phyloP scores from a whole-genome alignment of 37 sponge, comb jelly and placozoan genomes.

The Crambe crambe region DNA sequence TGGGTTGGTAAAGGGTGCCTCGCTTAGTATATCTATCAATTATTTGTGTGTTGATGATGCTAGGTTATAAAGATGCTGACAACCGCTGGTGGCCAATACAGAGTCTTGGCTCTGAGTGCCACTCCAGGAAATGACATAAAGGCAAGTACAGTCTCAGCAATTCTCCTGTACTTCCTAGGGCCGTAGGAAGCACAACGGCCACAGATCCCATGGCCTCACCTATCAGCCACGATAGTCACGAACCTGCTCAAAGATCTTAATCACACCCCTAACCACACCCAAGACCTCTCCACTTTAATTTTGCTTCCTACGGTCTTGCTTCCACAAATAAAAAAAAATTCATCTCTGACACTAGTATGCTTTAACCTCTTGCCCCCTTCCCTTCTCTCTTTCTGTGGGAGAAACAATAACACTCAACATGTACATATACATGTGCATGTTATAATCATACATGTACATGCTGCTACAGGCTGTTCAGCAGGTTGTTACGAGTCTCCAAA shows the following conservation, averaged over 20 bases:
- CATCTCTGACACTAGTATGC: background rate
- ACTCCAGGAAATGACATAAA: constrained; percentile 96
- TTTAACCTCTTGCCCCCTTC: background rate
- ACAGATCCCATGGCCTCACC: too few species aligned
- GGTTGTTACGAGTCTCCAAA: constrained; percentile 89
- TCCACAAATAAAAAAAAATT: too few species aligned
- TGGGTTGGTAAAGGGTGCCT: too few species aligned
- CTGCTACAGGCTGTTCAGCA: constrained; percentile 93
- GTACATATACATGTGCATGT: background rate
- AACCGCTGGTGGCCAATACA: constrained; percentile 41
- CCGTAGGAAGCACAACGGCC: too few species aligned
- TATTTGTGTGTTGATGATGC: background rate
- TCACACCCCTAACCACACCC: too few species aligned
- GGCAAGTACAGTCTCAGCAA: constrained; percentile 34
- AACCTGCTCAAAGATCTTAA: too few species aligned
- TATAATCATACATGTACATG: background rate
- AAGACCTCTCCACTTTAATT: too few species aligned
- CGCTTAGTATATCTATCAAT: too few species aligned
- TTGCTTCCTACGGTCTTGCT: background rate
- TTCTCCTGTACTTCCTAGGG: too few species aligned
- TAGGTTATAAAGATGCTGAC: constrained; percentile 88
- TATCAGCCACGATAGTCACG: too few species aligned
- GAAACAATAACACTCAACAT: background rate
- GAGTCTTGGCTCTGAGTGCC: constrained; percentile 96
- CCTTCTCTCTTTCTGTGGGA: too few species aligned